Evolutionary conservation across 2,888 invertebrate genomes (phyloP).

Genomic region (Pyrgus malvae): DNA sequence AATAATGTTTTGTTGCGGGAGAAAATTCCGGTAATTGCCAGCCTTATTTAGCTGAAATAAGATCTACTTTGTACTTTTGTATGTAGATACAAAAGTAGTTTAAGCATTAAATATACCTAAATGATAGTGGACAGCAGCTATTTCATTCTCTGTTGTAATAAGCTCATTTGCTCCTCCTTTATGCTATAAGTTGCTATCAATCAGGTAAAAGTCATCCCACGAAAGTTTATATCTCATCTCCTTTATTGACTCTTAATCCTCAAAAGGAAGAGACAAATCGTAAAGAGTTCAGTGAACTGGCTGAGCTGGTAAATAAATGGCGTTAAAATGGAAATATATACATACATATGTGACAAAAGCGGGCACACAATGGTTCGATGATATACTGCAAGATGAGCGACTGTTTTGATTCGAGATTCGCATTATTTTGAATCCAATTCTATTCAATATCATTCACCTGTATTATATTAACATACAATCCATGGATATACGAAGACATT

Average conservation of each 20-base stretch:
- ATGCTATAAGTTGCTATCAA: too few relatives aligned
- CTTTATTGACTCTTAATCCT: background rate
- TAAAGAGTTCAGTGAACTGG: constrained; percentile 16
- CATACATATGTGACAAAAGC: constrained; percentile 14
- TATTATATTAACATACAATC: constrained; percentile 20
- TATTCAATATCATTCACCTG: constrained; percentile 22
- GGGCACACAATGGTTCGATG: constrained; percentile 13
- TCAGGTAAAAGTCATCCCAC: too few relatives aligned
- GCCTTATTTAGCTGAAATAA: too few relatives aligned
- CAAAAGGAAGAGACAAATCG: constrained; percentile 10
- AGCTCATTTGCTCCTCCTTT: too few relatives aligned
- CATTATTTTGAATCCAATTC: constrained; percentile 9
- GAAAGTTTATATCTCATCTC: too few relatives aligned
- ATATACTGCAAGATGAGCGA: constrained; percentile 9
- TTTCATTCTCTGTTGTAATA: too few relatives aligned
- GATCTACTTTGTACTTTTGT: too few relatives aligned
- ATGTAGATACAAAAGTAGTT: too few relatives aligned
- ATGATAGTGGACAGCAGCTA: too few relatives aligned
- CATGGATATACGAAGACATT: background rate
- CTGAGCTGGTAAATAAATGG: constrained; percentile 16
- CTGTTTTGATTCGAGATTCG: constrained; percentile 14
- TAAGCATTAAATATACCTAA: too few relatives aligned
- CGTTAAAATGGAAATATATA: constrained; percentile 18
- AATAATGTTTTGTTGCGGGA: too few relatives aligned
- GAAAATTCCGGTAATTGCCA: too few relatives aligned